A percentile compares a stretch with the other conserved stretches of the same genome.
Evolutionary conservation across 2,113 vertebrate species (phyloP).

Genomic region (Phyllostomus hastatus): DNA sequence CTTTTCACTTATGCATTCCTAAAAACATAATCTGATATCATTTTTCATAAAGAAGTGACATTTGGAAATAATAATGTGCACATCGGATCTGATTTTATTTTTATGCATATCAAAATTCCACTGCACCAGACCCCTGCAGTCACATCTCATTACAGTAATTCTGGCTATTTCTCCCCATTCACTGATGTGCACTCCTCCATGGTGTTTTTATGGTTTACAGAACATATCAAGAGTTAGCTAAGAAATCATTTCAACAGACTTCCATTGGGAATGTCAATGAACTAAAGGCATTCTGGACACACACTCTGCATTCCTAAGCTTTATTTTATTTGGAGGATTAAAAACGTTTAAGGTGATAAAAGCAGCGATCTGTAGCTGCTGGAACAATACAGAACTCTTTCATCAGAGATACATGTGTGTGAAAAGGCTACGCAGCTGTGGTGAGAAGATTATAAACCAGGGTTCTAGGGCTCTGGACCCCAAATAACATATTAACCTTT

Average conservation of each 20-base stretch:
- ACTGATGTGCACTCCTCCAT: conserved; percentile 62
- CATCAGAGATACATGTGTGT: conserved; percentile 64
- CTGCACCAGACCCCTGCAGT: conserved; percentile 58
- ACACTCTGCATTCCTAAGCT: conserved; percentile 74
- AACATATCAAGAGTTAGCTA: conserved; percentile 74
- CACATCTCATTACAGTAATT: conserved; percentile 65
- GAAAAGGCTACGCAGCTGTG: conserved; percentile 62
- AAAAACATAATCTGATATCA: conserved; percentile 59
- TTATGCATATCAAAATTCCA: conserved; percentile 66
- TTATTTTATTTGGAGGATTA: conserved; percentile 79
- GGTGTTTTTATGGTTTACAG: conserved; percentile 77
- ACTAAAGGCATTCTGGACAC: conserved; percentile 71
- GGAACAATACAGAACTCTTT: conserved; percentile 68
- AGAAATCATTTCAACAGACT: conserved; percentile 77
- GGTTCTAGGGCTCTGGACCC: conserved; percentile 23
- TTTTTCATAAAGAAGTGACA: conserved; percentile 68
- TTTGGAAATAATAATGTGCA: conserved; percentile 70
- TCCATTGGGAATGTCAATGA: conserved; percentile 76
- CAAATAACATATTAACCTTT: neutral
- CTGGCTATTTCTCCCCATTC: conserved; percentile 56
- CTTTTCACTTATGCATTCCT: conserved; percentile 41
- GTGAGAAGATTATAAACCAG: conserved; percentile 66
- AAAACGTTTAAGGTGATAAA: conserved; percentile 68
- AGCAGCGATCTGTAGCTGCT: conserved; percentile 67
- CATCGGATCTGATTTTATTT: conserved; percentile 68